Evolutionary conservation across 2,888 invertebrate species (phyloP).

Genomic region (Cosmorhoe ocellata): DNA sequence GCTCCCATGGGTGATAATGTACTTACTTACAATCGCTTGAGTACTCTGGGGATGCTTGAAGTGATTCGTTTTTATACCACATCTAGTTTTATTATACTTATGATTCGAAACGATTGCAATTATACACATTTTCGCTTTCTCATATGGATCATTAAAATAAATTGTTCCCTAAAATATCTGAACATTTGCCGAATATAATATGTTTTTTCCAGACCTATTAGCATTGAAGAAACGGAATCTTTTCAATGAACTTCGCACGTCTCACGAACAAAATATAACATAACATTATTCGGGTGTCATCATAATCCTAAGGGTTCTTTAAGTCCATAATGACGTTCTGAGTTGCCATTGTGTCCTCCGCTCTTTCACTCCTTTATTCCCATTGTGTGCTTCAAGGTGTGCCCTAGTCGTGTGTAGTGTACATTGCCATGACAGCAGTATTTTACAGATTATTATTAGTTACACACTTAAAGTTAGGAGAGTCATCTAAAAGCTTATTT

Average conservation of each 20-base stretch:
- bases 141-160: slow-evolving; percentile 20
- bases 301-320: slow-evolving; percentile 34
- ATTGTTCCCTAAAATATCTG: slow-evolving; percentile 11
- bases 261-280: slow-evolving; percentile 21
- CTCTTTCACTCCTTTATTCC: slow-evolving; percentile 36
- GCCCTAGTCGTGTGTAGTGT: slow-evolving; percentile 34
- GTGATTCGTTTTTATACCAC: slow-evolving; percentile 9
- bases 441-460: slow-evolving; percentile 13
- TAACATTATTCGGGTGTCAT: slow-evolving; percentile 29
- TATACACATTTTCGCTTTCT: not conserved
- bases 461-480: slow-evolving; percentile 3
- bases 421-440: slow-evolving; percentile 34
- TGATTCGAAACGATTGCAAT: not conserved
- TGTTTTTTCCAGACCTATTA: slow-evolving; percentile 22
- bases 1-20: slow-evolving; percentile 10
- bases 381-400: slow-evolving; percentile 39
- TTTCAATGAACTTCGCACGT: slow-evolving; percentile 25
- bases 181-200: slow-evolving; percentile 17
- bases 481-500: no score
- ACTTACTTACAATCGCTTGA: slow-evolving; percentile 19
- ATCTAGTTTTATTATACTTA: not conserved
- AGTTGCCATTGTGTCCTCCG: slow-evolving; percentile 35
- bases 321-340: slow-evolving; percentile 31
- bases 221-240: slow-evolving; percentile 24
- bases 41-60: slow-evolving; percentile 1